Percentiles rank a stretch among this genome's conserved stretches.
phyloP scores from a whole-genome alignment of 2,888 invertebrate species.

The Ellobium chinense region DNA sequence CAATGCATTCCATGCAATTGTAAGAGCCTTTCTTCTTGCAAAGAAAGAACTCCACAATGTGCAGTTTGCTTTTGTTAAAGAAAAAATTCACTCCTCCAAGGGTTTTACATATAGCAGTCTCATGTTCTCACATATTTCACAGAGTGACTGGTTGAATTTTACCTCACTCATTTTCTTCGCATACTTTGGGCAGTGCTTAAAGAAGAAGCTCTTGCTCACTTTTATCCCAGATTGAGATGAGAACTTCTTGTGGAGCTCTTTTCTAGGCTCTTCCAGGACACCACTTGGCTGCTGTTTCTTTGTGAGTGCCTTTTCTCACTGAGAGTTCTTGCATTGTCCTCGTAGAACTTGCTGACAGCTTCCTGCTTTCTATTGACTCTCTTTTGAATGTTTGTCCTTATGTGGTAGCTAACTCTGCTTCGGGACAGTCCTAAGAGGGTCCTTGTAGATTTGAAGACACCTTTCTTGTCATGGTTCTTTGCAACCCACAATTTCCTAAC shows the following conservation, averaged over 20 bases:
- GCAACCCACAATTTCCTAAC: not conserved
- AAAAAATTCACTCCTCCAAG: not conserved
- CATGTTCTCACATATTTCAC: conserved; percentile 1
- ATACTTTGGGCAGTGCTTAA: not conserved
- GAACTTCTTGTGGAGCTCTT: not conserved
- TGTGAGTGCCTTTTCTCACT: not conserved
- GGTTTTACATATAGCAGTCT: not conserved
- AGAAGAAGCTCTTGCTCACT: not conserved
- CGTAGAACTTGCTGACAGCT: not conserved
- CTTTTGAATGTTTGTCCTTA: not conserved
- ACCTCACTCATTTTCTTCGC: not conserved
- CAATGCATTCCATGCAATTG: not conserved
- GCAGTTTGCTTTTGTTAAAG: not conserved
- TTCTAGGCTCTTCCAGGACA: not conserved
- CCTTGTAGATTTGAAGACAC: not conserved
- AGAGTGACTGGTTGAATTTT: conserved; percentile 1
- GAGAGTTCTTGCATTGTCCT: not conserved
- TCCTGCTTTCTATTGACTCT: not conserved
- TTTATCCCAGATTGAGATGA: not conserved
- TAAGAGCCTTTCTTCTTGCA: not conserved
- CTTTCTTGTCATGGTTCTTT: not conserved
- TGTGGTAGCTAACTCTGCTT: not conserved
- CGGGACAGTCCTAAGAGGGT: not conserved
- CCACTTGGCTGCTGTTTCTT: not conserved
- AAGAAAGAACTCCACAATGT: not conserved